Percentiles rank a stretch among this genome's conserved stretches.
Conservation (phyloP, 2,888 invertebrate genomes). For the Macrophya alboannulata region DNA sequence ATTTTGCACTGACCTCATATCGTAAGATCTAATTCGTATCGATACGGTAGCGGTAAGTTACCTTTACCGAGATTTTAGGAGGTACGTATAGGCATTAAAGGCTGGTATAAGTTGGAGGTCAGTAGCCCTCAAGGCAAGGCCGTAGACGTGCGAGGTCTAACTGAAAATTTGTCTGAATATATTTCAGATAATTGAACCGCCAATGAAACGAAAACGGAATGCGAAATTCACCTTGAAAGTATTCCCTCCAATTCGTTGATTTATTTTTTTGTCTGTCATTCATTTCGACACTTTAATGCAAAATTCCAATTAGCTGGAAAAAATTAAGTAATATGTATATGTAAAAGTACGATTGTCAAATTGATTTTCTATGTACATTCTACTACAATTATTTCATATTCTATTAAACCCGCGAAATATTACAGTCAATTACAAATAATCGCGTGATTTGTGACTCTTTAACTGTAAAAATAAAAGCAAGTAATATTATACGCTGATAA, state of each 20-base stretch:
- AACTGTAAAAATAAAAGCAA: not conserved
- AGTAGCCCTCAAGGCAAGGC: constrained; percentile 51
- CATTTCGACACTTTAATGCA: not conserved
- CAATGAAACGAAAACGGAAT: not conserved
- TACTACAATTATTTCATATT: not conserved
- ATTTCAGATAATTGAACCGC: constrained; percentile 17
- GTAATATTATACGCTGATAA: not conserved
- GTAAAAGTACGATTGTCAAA: not conserved
- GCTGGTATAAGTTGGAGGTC: constrained; percentile 37
- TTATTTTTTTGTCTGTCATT: not conserved
- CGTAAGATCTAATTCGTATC: constrained; percentile 3
- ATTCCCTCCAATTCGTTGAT: not conserved
- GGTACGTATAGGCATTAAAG: constrained; percentile 8
- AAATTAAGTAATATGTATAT: not conserved
- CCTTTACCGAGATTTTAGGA: constrained; percentile 29
- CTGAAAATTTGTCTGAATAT: constrained; percentile 10
- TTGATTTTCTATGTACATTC: not conserved
- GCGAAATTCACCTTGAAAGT: constrained; percentile 39
- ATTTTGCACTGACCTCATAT: not conserved
- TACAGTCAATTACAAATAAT: not conserved
- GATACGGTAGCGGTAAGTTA: constrained; percentile 26
- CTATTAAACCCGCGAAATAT: not conserved
- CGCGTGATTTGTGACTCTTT: not conserved
- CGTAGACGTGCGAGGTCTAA: constrained; percentile 20
- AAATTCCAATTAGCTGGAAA: not conserved